Evolutionary conservation across 2,113 vertebrate genomes (phyloP).

Genomic region (Sylvia atricapilla): DNA sequence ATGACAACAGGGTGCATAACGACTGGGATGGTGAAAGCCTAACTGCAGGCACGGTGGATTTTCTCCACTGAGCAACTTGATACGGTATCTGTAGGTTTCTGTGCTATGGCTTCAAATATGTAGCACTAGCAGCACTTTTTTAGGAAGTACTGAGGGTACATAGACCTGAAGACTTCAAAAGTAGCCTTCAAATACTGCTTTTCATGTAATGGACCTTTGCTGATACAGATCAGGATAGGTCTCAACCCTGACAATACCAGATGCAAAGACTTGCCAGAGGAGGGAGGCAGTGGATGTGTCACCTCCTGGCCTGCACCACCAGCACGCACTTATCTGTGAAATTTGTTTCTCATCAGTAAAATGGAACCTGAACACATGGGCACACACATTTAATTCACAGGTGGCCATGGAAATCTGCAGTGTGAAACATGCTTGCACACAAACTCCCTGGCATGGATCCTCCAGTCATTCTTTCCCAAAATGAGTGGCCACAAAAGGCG

Average conservation of each 20-base stretch:
- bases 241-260: not conserved
- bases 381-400: not conserved
- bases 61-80: not conserved
- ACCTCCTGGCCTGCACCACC: not conserved
- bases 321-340: fast-evolving
- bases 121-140: not conserved
- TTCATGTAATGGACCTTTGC: not conserved
- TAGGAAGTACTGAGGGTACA: not conserved
- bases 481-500: not conserved
- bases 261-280: not conserved
- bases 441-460: not conserved
- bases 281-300: not conserved
- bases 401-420: not conserved
- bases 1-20: not conserved
- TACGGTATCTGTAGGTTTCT: not conserved
- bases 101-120: not conserved
- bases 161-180: not conserved
- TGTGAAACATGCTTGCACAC: fast-evolving
- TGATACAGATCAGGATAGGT: not conserved
- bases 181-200: not conserved
- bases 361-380: not conserved
- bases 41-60: not conserved
- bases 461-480: not conserved
- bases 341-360: not conserved
- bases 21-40: not conserved